Evolutionary conservation across 2,113 vertebrate species (phyloP).

Genomic region (Alligator mississippiensis): DNA sequence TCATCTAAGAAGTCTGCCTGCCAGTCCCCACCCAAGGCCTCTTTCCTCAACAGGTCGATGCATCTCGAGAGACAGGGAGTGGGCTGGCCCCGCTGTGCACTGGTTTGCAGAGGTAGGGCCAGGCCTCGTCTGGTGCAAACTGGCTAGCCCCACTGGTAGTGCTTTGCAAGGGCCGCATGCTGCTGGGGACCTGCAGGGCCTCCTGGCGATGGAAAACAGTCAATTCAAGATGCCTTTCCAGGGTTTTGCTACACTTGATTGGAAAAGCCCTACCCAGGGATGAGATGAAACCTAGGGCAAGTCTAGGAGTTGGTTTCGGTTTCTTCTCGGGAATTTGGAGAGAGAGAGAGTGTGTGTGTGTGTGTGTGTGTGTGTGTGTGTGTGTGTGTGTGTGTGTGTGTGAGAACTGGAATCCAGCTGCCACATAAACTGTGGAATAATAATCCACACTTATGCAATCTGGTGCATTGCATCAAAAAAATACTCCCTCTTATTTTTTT

Average conservation of each 20-base stretch:
- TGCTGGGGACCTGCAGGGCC: accelerated
- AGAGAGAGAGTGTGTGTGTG: no score
- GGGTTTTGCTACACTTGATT: no score
- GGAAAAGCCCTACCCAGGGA: background rate
- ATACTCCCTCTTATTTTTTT: background rate
- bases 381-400: no score
- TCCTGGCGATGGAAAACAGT: background rate
- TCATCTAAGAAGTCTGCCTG: no score
- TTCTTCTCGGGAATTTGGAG: background rate
- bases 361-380: no score
- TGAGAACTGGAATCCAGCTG: background rate
- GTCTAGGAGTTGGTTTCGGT: background rate
- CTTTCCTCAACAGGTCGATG: background rate
- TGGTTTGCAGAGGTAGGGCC: background rate
- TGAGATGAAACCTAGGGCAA: background rate
- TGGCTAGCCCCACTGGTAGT: accelerated
- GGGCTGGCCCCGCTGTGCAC: accelerated
- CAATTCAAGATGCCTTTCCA: background rate
- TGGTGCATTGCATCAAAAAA: background rate
- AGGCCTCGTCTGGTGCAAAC: background rate
- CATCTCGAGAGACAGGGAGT: background rate
- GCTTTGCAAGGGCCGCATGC: accelerated
- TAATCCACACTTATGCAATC: accelerated
- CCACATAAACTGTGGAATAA: background rate
- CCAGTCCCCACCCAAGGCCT: background rate